Evolutionary conservation across 1,140 invertebrate species (phyloP).

Genomic region (Tetramorium alpestre): DNA sequence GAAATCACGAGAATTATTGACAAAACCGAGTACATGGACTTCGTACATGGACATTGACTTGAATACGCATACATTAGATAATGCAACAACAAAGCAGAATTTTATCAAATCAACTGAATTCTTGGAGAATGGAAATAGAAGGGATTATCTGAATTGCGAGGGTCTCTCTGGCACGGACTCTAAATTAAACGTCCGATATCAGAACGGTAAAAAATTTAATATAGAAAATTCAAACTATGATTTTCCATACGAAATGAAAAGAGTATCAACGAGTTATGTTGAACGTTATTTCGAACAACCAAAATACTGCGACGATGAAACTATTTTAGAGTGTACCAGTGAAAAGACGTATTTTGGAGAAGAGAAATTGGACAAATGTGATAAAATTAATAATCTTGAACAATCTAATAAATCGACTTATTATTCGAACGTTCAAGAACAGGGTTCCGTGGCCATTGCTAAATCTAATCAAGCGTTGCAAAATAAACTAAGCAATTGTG

Average conservation of each 20-base stretch:
- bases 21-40: conserved; percentile 86
- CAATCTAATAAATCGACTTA: conserved; percentile 72
- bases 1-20: conserved; percentile 89
- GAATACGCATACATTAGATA: conserved; percentile 79
- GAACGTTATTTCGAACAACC: conserved; percentile 84
- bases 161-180: neutral
- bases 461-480: conserved; percentile 36
- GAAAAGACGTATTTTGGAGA: conserved; percentile 75
- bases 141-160: conserved; percentile 62
- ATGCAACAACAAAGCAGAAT: conserved; percentile 77
- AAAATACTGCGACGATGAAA: conserved; percentile 81
- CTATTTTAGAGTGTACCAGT: conserved; percentile 37
- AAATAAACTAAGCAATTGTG: conserved; percentile 65
- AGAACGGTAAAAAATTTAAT: conserved; percentile 78
- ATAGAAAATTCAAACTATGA: conserved; percentile 73
- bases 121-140: conserved; percentile 80
- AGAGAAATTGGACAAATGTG: conserved; percentile 75
- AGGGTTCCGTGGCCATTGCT: conserved; percentile 7
- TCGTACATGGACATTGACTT: conserved; percentile 83
- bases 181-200: conserved; percentile 68
- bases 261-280: conserved; percentile 83
- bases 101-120: conserved; percentile 82
- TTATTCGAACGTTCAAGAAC: conserved; percentile 79
- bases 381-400: conserved; percentile 82
- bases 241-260: conserved; percentile 74